These are phyloP conservation scores for Brachionus rubens DNA, from an alignment of 1,140 invertebrate species.

Conservation along the genomic window DNA sequence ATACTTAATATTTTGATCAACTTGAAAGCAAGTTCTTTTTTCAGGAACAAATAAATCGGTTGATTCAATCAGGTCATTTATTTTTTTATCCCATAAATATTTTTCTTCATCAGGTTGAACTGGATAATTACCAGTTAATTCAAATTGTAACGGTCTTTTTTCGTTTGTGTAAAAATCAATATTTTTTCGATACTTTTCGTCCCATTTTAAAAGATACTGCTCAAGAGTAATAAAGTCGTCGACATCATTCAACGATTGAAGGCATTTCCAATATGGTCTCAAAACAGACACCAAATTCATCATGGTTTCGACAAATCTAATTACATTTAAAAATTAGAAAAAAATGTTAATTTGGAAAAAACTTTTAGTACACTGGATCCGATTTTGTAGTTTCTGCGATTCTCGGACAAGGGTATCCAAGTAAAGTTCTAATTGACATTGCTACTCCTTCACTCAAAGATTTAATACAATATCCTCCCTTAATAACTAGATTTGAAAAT, in stretches of 20 bases:
- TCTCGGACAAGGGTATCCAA: constrained; percentile 77
- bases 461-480: constrained; percentile 84
- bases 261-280: constrained; percentile 77
- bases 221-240: constrained; percentile 16
- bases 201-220: neutral
- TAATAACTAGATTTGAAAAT: no score
- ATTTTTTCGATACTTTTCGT: constrained; percentile 35
- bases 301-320: constrained; percentile 71
- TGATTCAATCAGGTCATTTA: constrained; percentile 23
- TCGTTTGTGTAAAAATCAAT: constrained; percentile 25
- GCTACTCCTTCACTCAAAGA: constrained; percentile 83
- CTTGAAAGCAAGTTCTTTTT: neutral
- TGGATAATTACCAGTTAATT: constrained; percentile 33
- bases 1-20: neutral
- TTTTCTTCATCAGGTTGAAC: constrained; percentile 34
- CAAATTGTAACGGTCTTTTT: constrained; percentile 1
- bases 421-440: constrained; percentile 73
- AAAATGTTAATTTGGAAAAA: no score
- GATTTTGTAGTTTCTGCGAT: constrained; percentile 57
- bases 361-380: constrained; percentile 14
- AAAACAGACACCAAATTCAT: constrained; percentile 76
- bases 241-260: constrained; percentile 66
- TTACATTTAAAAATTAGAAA: no score
- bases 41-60: constrained; percentile 33
- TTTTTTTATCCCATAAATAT: constrained; percentile 14